Percentiles rank a stretch among this genome's conserved stretches.
These are phyloP conservation scores for Sinocyclocheilus grahami DNA, from an alignment of 2,113 vertebrate species.

Conservation along the genomic window DNA sequence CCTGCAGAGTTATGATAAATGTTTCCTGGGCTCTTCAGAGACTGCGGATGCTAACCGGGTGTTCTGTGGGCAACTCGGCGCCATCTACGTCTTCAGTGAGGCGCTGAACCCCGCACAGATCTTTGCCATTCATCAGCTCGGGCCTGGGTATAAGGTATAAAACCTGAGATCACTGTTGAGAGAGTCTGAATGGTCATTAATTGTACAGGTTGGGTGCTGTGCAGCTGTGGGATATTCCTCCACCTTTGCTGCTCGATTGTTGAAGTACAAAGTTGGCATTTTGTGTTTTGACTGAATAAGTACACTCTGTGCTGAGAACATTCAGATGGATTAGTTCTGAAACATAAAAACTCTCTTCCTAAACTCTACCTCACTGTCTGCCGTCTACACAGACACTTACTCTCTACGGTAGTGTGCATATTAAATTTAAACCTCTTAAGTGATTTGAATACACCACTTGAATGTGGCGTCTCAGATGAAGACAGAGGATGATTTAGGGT, in stretches of 20 bases:
- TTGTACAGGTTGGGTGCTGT: neutral
- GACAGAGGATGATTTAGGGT: neutral
- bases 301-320: neutral
- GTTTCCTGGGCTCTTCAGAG: slow-evolving; percentile 98
- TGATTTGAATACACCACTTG: neutral
- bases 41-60: slow-evolving; percentile 97
- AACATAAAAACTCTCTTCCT: neutral
- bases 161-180: neutral
- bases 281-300: neutral
- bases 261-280: neutral
- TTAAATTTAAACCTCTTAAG: neutral
- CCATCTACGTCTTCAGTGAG: slow-evolving; percentile 97
- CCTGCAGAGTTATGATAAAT: slow-evolving; percentile 97
- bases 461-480: neutral
- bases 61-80: slow-evolving; percentile 97
- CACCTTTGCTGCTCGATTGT: neutral
- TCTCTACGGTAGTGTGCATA: neutral
- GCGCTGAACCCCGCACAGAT: slow-evolving; percentile 98
- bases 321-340: neutral
- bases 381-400: neutral
- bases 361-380: neutral
- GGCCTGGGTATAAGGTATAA: slow-evolving; percentile 96
- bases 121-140: slow-evolving; percentile 98
- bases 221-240: neutral
- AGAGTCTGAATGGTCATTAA: too few relatives aligned